Conservation (phyloP, 2,888 invertebrate species). For the Chrysina gloriosa region DNA sequence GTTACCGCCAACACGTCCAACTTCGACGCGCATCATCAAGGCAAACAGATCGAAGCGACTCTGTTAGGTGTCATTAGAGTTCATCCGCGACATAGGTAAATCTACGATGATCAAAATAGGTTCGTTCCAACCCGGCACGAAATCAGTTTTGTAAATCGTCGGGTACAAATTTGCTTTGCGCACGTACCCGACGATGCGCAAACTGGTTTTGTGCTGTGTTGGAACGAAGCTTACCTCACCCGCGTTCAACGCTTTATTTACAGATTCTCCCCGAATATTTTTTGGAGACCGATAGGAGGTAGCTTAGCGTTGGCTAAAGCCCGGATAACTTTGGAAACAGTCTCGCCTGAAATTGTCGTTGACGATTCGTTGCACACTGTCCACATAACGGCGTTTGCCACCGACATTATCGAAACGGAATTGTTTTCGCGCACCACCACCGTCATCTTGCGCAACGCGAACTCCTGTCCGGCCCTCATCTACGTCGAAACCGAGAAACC, state of each 20-base stretch:
- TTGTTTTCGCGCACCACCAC: constrained; percentile 35
- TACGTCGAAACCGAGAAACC: constrained; percentile 49
- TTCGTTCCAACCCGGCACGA: too few relatives aligned
- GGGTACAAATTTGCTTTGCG: too few relatives aligned
- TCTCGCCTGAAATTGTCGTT: constrained; percentile 48
- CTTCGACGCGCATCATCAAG: constrained; percentile 28
- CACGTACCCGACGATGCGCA: too few relatives aligned
- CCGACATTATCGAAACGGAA: constrained; percentile 47
- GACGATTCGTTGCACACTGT: constrained; percentile 49
- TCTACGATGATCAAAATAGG: too few relatives aligned
- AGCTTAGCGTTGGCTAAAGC: constrained; percentile 48
- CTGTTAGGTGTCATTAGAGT: constrained; percentile 35
- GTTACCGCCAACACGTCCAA: constrained; percentile 3
- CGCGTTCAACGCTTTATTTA: constrained; percentile 2
- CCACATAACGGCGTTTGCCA: constrained; percentile 49
- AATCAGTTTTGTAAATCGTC: too few relatives aligned
- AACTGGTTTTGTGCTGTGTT: neutral
- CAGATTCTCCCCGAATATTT: constrained; percentile 51
- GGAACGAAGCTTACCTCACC: neutral
- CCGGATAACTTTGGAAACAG: constrained; percentile 47
- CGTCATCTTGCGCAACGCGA: constrained; percentile 52
- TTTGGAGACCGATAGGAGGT: constrained; percentile 50
- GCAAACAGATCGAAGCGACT: constrained; percentile 26
- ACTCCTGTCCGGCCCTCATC: constrained; percentile 45
- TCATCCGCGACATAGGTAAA: constrained; percentile 17